A percentile compares a stretch with the other conserved stretches of the same genome.
Evolutionary conservation across 1,140 invertebrate genomes (phyloP).

Genomic region (Drosophila carrolli): DNA sequence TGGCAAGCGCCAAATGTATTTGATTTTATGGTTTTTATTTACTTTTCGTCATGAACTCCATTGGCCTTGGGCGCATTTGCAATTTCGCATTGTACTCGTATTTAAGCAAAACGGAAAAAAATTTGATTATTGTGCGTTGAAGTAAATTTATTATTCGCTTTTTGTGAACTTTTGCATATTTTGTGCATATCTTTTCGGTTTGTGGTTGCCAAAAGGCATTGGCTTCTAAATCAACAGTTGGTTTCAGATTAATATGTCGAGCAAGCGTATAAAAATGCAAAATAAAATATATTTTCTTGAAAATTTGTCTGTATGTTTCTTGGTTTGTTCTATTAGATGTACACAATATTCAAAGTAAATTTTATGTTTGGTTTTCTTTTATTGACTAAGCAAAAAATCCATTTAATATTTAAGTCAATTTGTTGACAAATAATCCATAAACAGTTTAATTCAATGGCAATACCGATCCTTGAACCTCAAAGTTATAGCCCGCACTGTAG

Average conservation of each 20-base stretch:
- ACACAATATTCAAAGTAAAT: no score
- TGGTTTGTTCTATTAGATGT: no score
- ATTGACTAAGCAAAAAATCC: not conserved
- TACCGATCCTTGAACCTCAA: not conserved
- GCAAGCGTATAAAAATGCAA: not conserved
- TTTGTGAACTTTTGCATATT: conserved; percentile 56
- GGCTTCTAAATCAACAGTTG: conserved; percentile 22
- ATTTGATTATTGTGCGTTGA: conserved; percentile 41
- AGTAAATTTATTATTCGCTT: conserved; percentile 60
- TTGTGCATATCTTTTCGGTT: conserved; percentile 41
- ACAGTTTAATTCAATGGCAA: no score
- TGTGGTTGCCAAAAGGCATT: conserved; percentile 16
- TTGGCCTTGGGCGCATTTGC: conserved; percentile 60
- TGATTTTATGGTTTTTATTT: conserved; percentile 53
- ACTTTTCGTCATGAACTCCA: conserved; percentile 65
- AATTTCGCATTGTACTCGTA: conserved; percentile 62
- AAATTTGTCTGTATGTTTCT: no score
- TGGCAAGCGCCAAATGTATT: conserved; percentile 63
- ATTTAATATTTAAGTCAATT: not conserved
- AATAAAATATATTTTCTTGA: not conserved
- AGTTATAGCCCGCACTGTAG: conserved; percentile 6
- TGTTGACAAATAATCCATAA: not conserved
- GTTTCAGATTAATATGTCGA: conserved; percentile 1
- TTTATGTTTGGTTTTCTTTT: no score
- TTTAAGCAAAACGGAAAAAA: conserved; percentile 31